Conservation (phyloP, 1,140 invertebrate species). For the Dufourea novaeangliae region DNA sequence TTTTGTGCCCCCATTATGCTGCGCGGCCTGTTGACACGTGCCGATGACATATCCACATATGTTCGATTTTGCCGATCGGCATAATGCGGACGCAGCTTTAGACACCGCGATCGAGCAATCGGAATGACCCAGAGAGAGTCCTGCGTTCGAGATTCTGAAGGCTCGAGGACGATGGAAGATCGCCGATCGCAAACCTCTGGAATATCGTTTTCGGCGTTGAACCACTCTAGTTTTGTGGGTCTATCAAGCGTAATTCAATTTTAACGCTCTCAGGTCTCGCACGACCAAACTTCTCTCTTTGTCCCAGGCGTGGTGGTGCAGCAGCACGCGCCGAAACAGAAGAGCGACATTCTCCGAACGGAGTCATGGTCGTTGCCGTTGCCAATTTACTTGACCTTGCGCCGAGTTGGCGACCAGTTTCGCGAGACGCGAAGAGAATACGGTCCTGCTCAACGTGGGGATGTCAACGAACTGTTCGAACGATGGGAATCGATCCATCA, state of each 20-base stretch:
- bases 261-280: too few relatives aligned
- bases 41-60: too few relatives aligned
- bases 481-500: too few relatives aligned
- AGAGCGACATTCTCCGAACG: constrained; percentile 51
- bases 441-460: neutral
- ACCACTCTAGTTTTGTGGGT: constrained; percentile 5
- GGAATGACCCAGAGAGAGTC: neutral
- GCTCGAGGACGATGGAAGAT: neutral
- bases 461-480: constrained; percentile 42
- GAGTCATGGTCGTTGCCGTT: constrained; percentile 60
- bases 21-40: too few relatives aligned
- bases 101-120: neutral
- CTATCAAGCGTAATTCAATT: constrained; percentile 18
- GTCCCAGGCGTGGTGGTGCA: constrained; percentile 46
- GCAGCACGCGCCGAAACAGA: constrained; percentile 43
- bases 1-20: too few relatives aligned
- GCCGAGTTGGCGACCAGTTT: constrained; percentile 59
- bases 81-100: too few relatives aligned
- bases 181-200: neutral
- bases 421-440: constrained; percentile 26
- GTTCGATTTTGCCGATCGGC: too few relatives aligned
- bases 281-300: constrained; percentile 44
- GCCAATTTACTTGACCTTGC: constrained; percentile 66
- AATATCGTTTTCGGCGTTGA: neutral
- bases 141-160: neutral